Evolutionary conservation across 1,140 invertebrate genomes (phyloP).

Genomic region (Dendrolimus punctatus): DNA sequence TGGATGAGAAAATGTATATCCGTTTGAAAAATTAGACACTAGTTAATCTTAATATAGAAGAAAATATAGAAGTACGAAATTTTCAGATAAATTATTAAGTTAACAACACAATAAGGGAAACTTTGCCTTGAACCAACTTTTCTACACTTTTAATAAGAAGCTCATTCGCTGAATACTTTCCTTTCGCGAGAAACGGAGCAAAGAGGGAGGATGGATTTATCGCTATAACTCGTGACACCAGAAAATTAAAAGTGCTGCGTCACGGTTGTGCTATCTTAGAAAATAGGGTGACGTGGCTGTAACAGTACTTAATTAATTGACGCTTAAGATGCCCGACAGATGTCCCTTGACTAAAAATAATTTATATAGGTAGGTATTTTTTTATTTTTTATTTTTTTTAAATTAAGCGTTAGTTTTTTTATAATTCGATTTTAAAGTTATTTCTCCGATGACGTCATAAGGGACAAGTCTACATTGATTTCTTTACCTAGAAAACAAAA

Average conservation of each 20-base stretch:
- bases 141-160: slow-evolving; percentile 60
- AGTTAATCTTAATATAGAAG: not conserved
- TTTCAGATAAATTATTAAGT: slow-evolving; percentile 19
- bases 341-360: not conserved
- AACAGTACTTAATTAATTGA: slow-evolving; percentile 62
- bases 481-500: no score
- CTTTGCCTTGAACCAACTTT: slow-evolving; percentile 57
- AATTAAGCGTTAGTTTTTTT: no score
- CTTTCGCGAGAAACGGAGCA: slow-evolving; percentile 30
- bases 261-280: slow-evolving; percentile 57
- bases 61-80: slow-evolving; percentile 7
- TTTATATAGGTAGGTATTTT: no score
- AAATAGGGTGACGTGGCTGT: slow-evolving; percentile 57
- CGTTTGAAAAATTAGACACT: no score
- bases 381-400: no score
- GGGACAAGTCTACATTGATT: no score
- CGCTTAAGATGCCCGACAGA: slow-evolving; percentile 23
- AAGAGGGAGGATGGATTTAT: slow-evolving; percentile 50
- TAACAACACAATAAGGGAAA: slow-evolving; percentile 38
- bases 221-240: slow-evolving; percentile 62
- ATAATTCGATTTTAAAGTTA: no score
- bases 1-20: no score
- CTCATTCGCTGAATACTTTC: slow-evolving; percentile 60
- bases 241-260: slow-evolving; percentile 65
- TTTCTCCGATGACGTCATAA: no score